Base-by-base conservation (phyloP, 2,797 vertebrate genomes). In the Myotis myotis region DNA sequence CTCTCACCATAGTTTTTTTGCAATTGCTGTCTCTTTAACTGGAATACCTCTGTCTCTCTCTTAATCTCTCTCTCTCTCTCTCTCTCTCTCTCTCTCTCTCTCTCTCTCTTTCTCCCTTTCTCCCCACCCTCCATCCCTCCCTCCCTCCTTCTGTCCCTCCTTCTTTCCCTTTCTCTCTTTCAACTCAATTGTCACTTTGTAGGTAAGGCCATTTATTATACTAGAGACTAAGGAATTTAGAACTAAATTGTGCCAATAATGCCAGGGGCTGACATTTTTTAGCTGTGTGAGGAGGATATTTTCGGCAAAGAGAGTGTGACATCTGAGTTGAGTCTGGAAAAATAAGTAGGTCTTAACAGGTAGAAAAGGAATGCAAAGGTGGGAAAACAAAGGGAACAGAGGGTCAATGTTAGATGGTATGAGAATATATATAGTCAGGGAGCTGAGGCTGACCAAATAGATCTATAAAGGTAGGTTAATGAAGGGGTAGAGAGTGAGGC, bases 401-500 rank as follows among this genome's bases (percentile, higher is more conserved):
- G 8, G 47, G 28, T 20, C n/a, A 83, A 47, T 30, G n/a, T 25
- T 25, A 8, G 25, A 17, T 70, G 62, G 30, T 19, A 15, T 19
- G 13, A 57, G 13, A 30, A 16, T 2, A 20, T 0, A 13, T 49
- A 36, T 8, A 5, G 30, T 57, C 25, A 36, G 25, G 30, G 3
- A 19, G 15, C 1, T 81, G 60, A 76, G 15, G 80, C 4, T 64
- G 38, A 2, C 8, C 51, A 60, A 8, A 55, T 38, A 66, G 11
- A 4, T 23, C 19, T 44, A 28, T 30, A 41, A 12, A 8, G 16
- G 7, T 55, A 71, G 33, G 11, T 62, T 60, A 49, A 19, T 71
- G 3, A 4, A 55, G 1, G 8, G 1, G 1, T 41, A 25, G 0
- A 53, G 28, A 78, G 3, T 10, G 6, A 38, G 3, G 9, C 25